Percentiles rank a stretch among this genome's conserved stretches.
Evolutionary conservation across 2,888 invertebrate species (phyloP).

Genomic region (Melanostoma mellinum): DNA sequence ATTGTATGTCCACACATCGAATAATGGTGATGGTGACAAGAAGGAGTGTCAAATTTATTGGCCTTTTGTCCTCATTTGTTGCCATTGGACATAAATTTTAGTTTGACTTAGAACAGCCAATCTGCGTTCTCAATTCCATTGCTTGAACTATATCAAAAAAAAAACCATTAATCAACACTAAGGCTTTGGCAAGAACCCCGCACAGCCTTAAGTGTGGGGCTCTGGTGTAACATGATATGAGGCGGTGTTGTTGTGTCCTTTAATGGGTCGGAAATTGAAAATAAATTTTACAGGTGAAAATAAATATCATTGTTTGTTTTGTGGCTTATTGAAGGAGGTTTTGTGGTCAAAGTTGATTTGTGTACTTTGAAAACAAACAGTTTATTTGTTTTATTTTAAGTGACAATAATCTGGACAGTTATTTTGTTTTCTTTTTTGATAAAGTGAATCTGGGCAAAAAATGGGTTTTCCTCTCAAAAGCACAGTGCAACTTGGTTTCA

Average conservation of each 20-base stretch:
- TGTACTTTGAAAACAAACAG: too few relatives aligned
- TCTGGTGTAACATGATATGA: background rate
- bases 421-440: too few relatives aligned
- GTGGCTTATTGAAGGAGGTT: background rate
- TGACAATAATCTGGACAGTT: too few relatives aligned
- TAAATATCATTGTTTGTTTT: background rate
- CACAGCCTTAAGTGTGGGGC: constrained; percentile 5
- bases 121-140: constrained; percentile 51
- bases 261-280: constrained; percentile 10
- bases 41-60: constrained; percentile 65
- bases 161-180: constrained; percentile 54
- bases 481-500: too few relatives aligned
- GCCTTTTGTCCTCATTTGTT: constrained; percentile 67
- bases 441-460: too few relatives aligned
- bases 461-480: too few relatives aligned
- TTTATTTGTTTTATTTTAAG: too few relatives aligned
- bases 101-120: constrained; percentile 58
- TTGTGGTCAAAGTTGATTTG: too few relatives aligned
- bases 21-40: constrained; percentile 46
- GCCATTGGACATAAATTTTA: constrained; percentile 64
- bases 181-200: constrained; percentile 10
- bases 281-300: constrained; percentile 17
- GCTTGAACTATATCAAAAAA: constrained; percentile 30
- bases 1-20: constrained; percentile 9
- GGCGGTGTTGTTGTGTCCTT: background rate